Percentiles rank a stretch among this genome's conserved stretches.
Evolutionary conservation across 2,797 vertebrate species (phyloP).

Genomic region (Trichosurus vulpecula): DNA sequence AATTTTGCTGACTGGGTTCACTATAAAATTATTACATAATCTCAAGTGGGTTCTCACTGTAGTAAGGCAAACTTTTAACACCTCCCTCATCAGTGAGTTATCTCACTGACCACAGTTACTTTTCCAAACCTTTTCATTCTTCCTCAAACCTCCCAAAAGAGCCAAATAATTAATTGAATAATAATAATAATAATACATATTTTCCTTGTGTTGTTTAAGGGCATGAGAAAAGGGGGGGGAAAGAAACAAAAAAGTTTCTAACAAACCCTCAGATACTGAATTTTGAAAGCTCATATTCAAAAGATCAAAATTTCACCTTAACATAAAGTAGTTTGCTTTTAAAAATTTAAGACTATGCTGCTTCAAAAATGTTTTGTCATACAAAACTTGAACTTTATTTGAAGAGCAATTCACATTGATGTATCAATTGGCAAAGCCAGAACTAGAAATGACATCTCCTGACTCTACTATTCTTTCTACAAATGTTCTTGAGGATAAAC

Average conservation of each 20-base stretch:
- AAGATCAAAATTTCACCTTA: background rate
- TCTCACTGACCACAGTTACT: background rate
- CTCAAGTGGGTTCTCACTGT: background rate
- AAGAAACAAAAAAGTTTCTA: background rate
- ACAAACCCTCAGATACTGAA: background rate
- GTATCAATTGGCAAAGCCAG: background rate
- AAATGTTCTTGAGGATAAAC: background rate
- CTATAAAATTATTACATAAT: background rate
- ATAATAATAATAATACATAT: background rate
- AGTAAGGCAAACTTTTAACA: background rate
- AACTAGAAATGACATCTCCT: fast-evolving
- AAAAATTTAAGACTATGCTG: background rate
- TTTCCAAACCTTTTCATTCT: background rate
- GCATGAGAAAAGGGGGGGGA: background rate
- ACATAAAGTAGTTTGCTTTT: background rate
- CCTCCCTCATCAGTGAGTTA: background rate
- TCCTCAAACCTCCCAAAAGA: background rate
- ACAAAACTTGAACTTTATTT: background rate
- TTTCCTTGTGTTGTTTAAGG: background rate
- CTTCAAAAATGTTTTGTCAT: background rate
- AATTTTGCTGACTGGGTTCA: background rate
- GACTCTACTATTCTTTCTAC: fast-evolving
- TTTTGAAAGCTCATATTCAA: background rate
- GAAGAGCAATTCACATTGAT: background rate
- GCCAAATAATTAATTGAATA: background rate